Evolutionary conservation across 2,113 vertebrate species (phyloP).

Genomic region (Tricholaema leucomelas): DNA sequence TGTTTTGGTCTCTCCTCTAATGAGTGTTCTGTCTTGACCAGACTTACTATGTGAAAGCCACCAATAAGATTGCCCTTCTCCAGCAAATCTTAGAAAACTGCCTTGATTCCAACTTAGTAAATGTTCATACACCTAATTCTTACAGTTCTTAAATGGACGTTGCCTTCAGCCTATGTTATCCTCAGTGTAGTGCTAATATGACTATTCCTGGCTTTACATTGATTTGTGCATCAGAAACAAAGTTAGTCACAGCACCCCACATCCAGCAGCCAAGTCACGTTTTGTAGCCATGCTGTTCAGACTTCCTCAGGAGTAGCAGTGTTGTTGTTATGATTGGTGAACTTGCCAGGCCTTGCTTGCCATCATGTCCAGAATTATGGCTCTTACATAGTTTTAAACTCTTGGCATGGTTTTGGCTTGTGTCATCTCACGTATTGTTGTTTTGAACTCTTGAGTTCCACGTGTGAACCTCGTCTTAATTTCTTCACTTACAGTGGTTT

Average conservation of each 20-base stretch:
- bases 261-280: not conserved
- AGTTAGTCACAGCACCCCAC: not conserved
- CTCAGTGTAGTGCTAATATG: not conserved
- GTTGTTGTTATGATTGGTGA: not conserved
- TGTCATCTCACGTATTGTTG: fast-evolving
- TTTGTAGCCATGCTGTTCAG: not conserved
- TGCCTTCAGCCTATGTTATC: not conserved
- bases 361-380: not conserved
- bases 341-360: not conserved
- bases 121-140: not conserved
- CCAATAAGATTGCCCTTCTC: not conserved
- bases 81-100: not conserved
- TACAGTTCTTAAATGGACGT: not conserved
- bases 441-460: not conserved
- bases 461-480: not conserved
- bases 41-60: not conserved
- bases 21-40: not conserved
- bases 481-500: not conserved
- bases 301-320: not conserved
- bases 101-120: not conserved
- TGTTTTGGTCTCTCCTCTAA: not conserved
- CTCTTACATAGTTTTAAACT: not conserved
- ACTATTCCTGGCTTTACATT: not conserved
- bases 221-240: not conserved
- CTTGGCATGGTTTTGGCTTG: not conserved